phyloP scores from a whole-genome alignment of 2,113 vertebrate genomes.

The Eretmochelys imbricata region DNA sequence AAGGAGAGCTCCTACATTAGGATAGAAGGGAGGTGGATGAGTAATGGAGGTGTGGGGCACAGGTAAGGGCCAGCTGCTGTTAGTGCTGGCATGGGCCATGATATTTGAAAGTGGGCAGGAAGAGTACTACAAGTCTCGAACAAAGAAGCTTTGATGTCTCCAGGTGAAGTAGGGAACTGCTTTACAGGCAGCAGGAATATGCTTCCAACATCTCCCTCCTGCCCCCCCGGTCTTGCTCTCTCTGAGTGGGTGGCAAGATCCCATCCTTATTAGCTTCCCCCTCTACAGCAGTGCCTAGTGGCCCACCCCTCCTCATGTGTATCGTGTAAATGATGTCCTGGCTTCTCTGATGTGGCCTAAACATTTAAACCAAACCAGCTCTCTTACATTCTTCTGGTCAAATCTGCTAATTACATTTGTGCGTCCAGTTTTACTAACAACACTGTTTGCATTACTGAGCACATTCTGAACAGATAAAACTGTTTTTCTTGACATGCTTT shows the following conservation, averaged over 20 bases:
- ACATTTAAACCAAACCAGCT: too few relatives aligned
- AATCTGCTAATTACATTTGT: not conserved
- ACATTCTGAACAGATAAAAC: not conserved
- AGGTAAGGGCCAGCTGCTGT: not conserved
- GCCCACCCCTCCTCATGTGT: not conserved
- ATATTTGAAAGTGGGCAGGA: not conserved
- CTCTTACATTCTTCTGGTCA: not conserved
- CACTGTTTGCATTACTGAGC: not conserved
- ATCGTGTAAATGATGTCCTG: not conserved
- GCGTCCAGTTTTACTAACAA: not conserved
- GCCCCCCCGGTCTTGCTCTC: not conserved
- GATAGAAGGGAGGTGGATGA: accelerated
- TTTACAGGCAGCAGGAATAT: not conserved
- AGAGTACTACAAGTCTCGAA: not conserved
- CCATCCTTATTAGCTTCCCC: too few relatives aligned
- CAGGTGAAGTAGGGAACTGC: not conserved
- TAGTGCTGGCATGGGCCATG: not conserved
- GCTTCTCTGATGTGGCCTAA: not conserved
- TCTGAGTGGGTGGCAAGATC: not conserved
- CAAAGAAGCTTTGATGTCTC: not conserved
- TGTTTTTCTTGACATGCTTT: not conserved
- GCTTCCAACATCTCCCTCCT: not conserved
- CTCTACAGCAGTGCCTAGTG: not conserved
- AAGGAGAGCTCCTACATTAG: accelerated
- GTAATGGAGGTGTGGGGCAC: accelerated